Conservation (phyloP, 2,888 invertebrate species). For the Heliothis peltigera region DNA sequence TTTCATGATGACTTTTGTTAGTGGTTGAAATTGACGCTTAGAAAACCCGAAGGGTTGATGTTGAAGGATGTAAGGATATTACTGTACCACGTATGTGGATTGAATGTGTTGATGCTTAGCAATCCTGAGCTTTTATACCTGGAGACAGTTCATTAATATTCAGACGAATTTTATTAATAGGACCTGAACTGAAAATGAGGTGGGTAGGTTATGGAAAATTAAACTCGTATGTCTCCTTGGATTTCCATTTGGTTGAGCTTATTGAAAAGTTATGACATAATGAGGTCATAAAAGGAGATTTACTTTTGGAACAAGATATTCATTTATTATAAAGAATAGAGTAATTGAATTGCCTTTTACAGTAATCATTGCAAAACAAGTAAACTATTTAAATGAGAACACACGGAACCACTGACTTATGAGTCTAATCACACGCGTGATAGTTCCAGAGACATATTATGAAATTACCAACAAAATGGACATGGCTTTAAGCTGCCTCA, state of each 20-base stretch:
- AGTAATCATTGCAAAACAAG: not conserved
- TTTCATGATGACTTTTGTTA: constrained; percentile 28
- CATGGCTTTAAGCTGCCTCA: constrained; percentile 6
- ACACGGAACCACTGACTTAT: not conserved
- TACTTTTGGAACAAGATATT: not conserved
- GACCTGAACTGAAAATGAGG: constrained; percentile 10
- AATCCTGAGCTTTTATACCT: constrained; percentile 39
- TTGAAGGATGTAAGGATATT: constrained; percentile 1
- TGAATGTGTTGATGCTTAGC: constrained; percentile 24
- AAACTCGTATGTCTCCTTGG: constrained; percentile 11
- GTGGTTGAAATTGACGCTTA: not conserved
- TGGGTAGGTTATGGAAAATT: constrained; percentile 27
- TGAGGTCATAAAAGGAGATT: not conserved
- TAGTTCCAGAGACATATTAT: not conserved
- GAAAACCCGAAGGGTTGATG: not conserved
- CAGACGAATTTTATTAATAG: constrained; percentile 25
- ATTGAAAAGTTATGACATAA: not conserved
- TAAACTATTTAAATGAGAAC: constrained; percentile 1
- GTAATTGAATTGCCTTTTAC: not conserved
- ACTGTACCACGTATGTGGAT: constrained; percentile 22
- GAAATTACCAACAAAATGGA: constrained; percentile 1
- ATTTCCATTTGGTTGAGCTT: constrained; percentile 20
- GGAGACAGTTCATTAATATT: constrained; percentile 39
- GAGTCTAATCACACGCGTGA: constrained; percentile 1
- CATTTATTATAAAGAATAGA: not conserved